A percentile compares a stretch with the other conserved stretches of the same genome.
These are phyloP conservation scores for Caenorhabditis becei DNA, from an alignment of 2,888 invertebrate genomes.

Conservation along the genomic window DNA sequence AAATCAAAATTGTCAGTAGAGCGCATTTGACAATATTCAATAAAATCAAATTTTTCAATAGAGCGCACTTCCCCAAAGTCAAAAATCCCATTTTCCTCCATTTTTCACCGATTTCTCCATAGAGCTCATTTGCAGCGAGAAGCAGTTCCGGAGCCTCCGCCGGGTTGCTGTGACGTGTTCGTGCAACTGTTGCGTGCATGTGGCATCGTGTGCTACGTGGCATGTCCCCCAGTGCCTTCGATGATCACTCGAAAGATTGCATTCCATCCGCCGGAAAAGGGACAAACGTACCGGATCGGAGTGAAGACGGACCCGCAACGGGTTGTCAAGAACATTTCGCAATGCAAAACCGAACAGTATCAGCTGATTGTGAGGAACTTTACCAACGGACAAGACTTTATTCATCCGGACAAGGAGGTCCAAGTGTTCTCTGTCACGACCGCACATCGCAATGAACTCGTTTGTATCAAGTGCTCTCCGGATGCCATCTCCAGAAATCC, in stretches of 20 bases:
- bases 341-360: slow-evolving; percentile 42
- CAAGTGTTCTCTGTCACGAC: slow-evolving; percentile 55
- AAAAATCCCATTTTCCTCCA: no score
- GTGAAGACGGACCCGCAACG: slow-evolving; percentile 45
- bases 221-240: slow-evolving; percentile 76
- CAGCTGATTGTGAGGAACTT: slow-evolving; percentile 43
- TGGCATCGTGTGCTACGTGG: slow-evolving; percentile 69
- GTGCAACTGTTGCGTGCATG: slow-evolving; percentile 53
- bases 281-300: slow-evolving; percentile 50
- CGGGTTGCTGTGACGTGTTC: slow-evolving; percentile 61
- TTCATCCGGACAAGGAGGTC: slow-evolving; percentile 36
- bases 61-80: no score
- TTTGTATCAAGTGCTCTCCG: slow-evolving; percentile 55
- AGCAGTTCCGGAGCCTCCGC: slow-evolving; percentile 24
- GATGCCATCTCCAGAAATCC: slow-evolving; percentile 13
- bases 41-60: no score
- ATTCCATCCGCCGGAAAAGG: slow-evolving; percentile 74
- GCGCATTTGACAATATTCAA: no score
- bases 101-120: no score
- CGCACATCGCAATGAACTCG: slow-evolving; percentile 48
- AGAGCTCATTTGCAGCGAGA: slow-evolving; percentile 37
- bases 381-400: slow-evolving; percentile 30
- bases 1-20: no score
- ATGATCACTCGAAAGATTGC: slow-evolving; percentile 75
- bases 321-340: slow-evolving; percentile 37